Conservation (phyloP, 2,888 invertebrate species). For the Cerastis leucographa region DNA sequence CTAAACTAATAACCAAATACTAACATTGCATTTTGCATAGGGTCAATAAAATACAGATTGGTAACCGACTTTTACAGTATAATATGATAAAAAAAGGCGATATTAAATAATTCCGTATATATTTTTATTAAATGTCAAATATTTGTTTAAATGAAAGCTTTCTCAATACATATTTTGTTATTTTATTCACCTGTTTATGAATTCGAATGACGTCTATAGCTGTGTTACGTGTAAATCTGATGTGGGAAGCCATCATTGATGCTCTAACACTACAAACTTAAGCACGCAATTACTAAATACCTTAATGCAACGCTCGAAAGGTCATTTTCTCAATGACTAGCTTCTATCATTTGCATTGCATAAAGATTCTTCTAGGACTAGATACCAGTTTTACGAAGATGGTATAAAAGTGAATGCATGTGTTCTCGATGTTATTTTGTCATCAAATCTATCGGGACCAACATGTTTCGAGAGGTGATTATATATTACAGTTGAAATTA, state of each 20-base stretch:
- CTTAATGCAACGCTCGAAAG: conserved; percentile 68
- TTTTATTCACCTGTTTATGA: conserved; percentile 7
- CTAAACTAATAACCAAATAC: neutral
- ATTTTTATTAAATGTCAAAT: too few relatives aligned
- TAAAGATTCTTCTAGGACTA: conserved; percentile 76
- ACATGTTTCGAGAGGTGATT: conserved; percentile 85
- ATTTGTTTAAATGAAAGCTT: neutral
- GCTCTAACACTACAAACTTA: conserved; percentile 36
- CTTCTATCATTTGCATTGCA: conserved; percentile 69
- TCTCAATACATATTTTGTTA: neutral
- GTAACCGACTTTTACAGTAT: neutral
- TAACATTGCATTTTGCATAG: neutral
- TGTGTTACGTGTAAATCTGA: conserved; percentile 19
- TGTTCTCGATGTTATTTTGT: conserved; percentile 80
- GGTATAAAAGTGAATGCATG: conserved; percentile 85
- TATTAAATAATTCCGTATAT: neutral
- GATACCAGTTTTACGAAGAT: conserved; percentile 81
- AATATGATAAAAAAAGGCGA: neutral
- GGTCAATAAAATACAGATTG: neutral
- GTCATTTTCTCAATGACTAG: conserved; percentile 68
- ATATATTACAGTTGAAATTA: conserved; percentile 18
- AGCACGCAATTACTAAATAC: conserved; percentile 39
- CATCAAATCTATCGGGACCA: conserved; percentile 74
- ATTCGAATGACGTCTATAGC: conserved; percentile 29
- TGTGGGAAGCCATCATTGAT: conserved; percentile 18